These are phyloP conservation scores for Patella depressa DNA, from an alignment of 2,888 invertebrate species.

Conservation along the genomic window DNA sequence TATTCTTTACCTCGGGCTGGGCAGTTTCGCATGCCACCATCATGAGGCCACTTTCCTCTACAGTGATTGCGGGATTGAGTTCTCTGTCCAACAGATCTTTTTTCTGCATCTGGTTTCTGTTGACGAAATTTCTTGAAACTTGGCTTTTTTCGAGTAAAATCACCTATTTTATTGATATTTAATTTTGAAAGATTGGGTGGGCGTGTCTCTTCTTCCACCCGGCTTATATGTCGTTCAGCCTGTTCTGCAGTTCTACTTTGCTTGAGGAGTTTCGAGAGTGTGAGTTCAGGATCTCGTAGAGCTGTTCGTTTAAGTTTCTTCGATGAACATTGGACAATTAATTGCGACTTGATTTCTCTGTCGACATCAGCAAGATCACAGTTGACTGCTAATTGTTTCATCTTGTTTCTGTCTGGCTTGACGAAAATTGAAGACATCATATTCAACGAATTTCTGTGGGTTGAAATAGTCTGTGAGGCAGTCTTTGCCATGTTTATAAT, in stretches of 20 bases:
- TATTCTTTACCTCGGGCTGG: constrained; percentile 18
- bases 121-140: background rate
- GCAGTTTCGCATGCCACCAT: background rate
- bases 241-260: constrained; percentile 26
- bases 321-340: constrained; percentile 32
- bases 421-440: constrained; percentile 15
- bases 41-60: constrained; percentile 14
- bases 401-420: constrained; percentile 17
- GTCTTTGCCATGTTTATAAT: constrained; percentile 14
- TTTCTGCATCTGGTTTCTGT: background rate
- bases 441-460: constrained; percentile 21
- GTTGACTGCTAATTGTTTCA: constrained; percentile 14
- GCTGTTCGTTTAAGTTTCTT: constrained; percentile 20
- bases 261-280: constrained; percentile 16
- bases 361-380: constrained; percentile 21
- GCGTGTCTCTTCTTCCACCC: constrained; percentile 18
- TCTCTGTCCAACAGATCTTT: background rate
- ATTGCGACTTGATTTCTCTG: constrained; percentile 30
- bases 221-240: constrained; percentile 16
- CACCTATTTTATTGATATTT: background rate
- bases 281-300: constrained; percentile 18
- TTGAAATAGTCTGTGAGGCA: constrained; percentile 18
- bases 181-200: background rate
- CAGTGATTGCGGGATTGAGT: constrained; percentile 6
- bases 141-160: background rate